A percentile compares a stretch with the other conserved stretches of the same genome.
phyloP scores from a whole-genome alignment of 2,113 vertebrate genomes.

The Lates calcarifer region DNA sequence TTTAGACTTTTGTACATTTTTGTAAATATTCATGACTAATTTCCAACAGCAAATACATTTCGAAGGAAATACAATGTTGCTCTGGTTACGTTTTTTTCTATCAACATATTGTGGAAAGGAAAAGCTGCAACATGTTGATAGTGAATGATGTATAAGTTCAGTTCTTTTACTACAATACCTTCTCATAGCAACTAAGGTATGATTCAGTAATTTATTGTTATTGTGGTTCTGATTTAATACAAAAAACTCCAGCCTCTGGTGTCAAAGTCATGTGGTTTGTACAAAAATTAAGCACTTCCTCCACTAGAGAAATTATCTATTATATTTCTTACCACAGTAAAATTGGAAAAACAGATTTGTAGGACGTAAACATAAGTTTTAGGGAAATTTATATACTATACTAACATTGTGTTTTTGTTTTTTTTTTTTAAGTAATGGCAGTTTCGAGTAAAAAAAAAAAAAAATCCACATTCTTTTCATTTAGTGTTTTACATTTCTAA shows the following conservation, averaged over 20 bases:
- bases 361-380: background rate
- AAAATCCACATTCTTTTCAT: background rate
- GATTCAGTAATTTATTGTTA: background rate
- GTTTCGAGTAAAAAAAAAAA: background rate
- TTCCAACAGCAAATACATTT: background rate
- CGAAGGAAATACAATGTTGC: background rate
- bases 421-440: background rate
- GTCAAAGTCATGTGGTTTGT: background rate
- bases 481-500: too few relatives aligned
- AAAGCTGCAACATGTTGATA: background rate
- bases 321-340: background rate
- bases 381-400: too few relatives aligned
- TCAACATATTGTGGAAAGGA: background rate
- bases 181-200: background rate
- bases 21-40: background rate
- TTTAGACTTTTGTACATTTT: background rate
- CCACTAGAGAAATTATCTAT: background rate
- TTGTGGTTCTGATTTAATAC: background rate
- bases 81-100: background rate
- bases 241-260: background rate
- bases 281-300: background rate
- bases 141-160: background rate
- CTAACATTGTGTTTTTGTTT: background rate
- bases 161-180: background rate
- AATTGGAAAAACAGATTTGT: constrained; percentile 8